These are phyloP conservation scores for Scrobipalpa costella DNA, from an alignment of 2,888 invertebrate genomes.

Conservation along the genomic window DNA sequence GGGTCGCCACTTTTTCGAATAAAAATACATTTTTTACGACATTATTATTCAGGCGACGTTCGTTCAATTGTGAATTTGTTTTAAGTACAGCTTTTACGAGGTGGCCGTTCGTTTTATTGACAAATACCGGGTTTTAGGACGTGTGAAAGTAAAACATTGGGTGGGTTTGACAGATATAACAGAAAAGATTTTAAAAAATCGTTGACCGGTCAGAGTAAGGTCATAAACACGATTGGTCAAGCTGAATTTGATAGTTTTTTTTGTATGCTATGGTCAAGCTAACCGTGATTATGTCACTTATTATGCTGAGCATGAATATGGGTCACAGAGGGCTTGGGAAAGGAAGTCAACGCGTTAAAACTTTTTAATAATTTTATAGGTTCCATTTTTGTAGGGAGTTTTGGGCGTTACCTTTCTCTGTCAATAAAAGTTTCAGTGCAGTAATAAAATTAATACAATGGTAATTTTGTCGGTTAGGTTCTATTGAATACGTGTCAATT, in stretches of 20 bases:
- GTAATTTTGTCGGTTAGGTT: not conserved
- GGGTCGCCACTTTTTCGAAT: conserved; percentile 41
- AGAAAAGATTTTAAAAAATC: conserved; percentile 58
- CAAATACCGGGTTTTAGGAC: conserved; percentile 71
- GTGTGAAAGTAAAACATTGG: conserved; percentile 75
- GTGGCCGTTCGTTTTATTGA: conserved; percentile 62
- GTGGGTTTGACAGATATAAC: conserved; percentile 51
- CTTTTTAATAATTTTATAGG: conserved; percentile 7
- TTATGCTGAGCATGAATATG: conserved; percentile 62
- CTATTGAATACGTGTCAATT: not conserved
- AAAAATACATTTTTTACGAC: conserved; percentile 74
- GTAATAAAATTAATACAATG: conserved; percentile 10
- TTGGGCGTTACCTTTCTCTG: conserved; percentile 21
- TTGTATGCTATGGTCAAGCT: conserved; percentile 16
- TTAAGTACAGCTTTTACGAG: conserved; percentile 65
- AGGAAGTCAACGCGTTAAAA: conserved; percentile 51
- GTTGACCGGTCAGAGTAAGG: conserved; percentile 58
- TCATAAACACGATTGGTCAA: conserved; percentile 74
- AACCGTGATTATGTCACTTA: conserved; percentile 27
- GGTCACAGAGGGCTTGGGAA: conserved; percentile 73
- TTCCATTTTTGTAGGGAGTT: not conserved
- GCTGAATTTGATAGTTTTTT: conserved; percentile 37
- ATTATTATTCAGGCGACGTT: conserved; percentile 66
- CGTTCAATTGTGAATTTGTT: conserved; percentile 45
- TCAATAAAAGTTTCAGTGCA: conserved; percentile 1